phyloP scores from a whole-genome alignment of 2,113 vertebrate species.

The Pterocles orientalis region DNA sequence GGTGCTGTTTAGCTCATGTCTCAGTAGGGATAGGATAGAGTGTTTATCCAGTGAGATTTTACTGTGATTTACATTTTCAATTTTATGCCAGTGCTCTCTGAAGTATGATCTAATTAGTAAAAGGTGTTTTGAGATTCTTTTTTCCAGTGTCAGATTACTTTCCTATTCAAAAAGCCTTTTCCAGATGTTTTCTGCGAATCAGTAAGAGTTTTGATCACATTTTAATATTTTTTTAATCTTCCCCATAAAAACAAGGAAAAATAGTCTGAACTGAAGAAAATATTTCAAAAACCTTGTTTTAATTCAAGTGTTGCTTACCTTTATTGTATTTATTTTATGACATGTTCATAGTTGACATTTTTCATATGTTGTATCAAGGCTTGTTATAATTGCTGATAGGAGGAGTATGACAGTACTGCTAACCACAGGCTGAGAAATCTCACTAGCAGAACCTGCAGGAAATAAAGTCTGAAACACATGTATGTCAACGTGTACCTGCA shows the following conservation, averaged over 20 bases:
- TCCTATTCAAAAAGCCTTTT: neutral
- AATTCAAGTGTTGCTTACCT: neutral
- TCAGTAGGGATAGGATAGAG: neutral
- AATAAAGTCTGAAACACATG: neutral
- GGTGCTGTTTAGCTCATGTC: neutral
- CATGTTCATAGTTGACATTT: neutral
- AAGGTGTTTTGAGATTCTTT: neutral
- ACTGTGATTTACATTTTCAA: neutral
- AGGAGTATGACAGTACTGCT: neutral
- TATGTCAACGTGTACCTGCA: accelerated
- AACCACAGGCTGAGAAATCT: neutral
- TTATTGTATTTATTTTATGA: neutral
- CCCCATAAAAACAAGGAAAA: neutral
- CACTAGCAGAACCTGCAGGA: neutral
- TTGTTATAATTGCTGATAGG: neutral
- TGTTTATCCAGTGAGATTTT: neutral
- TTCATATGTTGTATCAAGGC: neutral
- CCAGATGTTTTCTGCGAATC: neutral
- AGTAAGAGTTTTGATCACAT: neutral
- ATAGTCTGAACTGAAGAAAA: neutral
- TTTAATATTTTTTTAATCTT: neutral
- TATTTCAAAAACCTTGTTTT: neutral
- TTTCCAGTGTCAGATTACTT: neutral
- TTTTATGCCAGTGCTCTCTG: neutral
- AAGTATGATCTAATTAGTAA: neutral